Conservation (phyloP, 1,140 invertebrate genomes). For the Nylanderia fulva region DNA sequence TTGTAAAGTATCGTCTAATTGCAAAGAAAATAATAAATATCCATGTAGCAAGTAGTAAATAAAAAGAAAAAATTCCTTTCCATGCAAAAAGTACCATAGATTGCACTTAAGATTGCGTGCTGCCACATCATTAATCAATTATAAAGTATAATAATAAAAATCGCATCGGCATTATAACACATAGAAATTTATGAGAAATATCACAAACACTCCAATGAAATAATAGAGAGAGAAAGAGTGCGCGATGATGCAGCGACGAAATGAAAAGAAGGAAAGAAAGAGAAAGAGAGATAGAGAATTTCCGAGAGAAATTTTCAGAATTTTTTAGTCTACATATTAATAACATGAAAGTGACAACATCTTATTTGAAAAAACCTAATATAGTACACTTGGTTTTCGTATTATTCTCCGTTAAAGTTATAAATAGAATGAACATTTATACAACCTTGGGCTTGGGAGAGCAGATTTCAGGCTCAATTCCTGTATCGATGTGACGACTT, state of each 20-base stretch:
- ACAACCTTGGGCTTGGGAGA: conserved; percentile 81
- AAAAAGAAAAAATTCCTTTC: not conserved
- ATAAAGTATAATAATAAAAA: conserved; percentile 16
- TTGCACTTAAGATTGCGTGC: not conserved
- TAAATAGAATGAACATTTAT: conserved; percentile 75
- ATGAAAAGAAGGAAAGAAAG: not conserved
- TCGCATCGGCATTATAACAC: not conserved
- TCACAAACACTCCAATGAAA: conserved; percentile 24
- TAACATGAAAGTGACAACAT: not conserved
- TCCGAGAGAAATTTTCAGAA: not conserved
- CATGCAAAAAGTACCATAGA: not conserved
- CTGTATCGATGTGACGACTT: conserved; percentile 84
- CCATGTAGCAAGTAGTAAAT: not conserved
- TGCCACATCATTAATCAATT: not conserved
- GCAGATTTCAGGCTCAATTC: conserved; percentile 80
- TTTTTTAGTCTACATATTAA: conserved; percentile 4
- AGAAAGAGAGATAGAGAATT: not conserved
- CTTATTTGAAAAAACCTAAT: conserved; percentile 26
- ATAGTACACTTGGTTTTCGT: conserved; percentile 4
- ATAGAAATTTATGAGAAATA: conserved; percentile 6
- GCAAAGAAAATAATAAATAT: conserved; percentile 12
- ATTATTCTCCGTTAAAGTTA: conserved; percentile 46
- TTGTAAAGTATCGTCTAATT: not conserved
- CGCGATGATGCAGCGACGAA: not conserved
- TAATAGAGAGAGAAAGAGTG: not conserved